Percentiles rank a stretch among this genome's conserved stretches.
phyloP scores from a whole-genome alignment of 2,113 vertebrate genomes.

The Oryzias curvinotus region DNA sequence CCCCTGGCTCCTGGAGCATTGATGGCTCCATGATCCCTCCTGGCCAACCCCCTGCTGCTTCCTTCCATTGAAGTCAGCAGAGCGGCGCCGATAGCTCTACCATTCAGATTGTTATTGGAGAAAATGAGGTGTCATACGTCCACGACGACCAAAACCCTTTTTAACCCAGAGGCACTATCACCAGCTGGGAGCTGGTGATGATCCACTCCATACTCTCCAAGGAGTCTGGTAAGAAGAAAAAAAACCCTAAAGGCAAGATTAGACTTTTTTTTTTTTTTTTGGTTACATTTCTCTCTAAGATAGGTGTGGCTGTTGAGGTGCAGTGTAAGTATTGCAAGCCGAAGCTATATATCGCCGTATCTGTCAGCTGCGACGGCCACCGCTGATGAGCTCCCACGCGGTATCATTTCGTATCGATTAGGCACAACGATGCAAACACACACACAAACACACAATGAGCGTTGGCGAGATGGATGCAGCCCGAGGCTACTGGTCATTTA shows the following conservation, averaged over 20 bases:
- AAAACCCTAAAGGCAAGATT: constrained; percentile 51
- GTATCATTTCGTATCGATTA: constrained; percentile 74
- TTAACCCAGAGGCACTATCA: constrained; percentile 25
- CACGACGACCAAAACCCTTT: neutral
- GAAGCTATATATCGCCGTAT: constrained; percentile 68
- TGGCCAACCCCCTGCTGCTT: constrained; percentile 49
- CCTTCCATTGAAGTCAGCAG: constrained; percentile 36
- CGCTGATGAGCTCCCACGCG: constrained; percentile 66
- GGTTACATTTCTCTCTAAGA: neutral
- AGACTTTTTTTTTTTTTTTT: constrained; percentile 26
- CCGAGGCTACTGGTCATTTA: constrained; percentile 70
- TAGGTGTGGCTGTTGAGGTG: constrained; percentile 9
- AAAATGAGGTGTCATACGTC: constrained; percentile 46
- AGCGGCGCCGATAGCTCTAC: constrained; percentile 21
- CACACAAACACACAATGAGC: constrained; percentile 50
- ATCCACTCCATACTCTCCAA: constrained; percentile 49
- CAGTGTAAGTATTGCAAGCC: constrained; percentile 57
- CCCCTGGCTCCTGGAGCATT: neutral
- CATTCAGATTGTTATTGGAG: constrained; percentile 47
- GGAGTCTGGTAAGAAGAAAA: constrained; percentile 41
- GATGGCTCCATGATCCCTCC: constrained; percentile 42
- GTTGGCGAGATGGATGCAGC: constrained; percentile 57
- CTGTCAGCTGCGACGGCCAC: constrained; percentile 66
- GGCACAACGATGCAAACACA: constrained; percentile 45
- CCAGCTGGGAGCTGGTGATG: constrained; percentile 31